These are phyloP conservation scores for Callospermophilus lateralis DNA, from an alignment of 2,113 vertebrate species.

Conservation along the genomic window DNA sequence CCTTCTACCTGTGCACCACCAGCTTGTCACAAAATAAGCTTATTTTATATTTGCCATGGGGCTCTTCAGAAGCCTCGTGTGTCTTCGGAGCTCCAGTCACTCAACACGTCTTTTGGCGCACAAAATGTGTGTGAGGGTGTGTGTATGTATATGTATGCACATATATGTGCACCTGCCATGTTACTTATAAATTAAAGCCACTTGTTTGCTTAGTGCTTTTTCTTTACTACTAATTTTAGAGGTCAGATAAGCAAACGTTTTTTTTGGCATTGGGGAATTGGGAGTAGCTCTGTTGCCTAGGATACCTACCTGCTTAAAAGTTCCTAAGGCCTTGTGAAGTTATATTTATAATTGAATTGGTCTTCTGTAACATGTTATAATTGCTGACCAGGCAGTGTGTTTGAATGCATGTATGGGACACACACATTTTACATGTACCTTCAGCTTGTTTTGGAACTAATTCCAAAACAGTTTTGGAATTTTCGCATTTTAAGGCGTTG, in stretches of 20 bases:
- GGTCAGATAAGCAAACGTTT: background rate
- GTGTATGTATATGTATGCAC: too few species aligned
- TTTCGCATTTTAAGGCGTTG: background rate
- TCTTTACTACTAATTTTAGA: too few species aligned
- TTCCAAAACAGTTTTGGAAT: background rate
- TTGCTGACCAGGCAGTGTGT: background rate
- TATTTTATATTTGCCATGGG: background rate
- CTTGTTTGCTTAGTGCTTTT: background rate
- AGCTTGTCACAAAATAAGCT: background rate
- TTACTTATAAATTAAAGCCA: background rate
- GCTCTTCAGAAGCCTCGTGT: background rate
- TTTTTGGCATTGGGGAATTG: background rate
- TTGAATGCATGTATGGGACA: background rate
- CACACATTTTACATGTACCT: background rate
- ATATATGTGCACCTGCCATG: background rate
- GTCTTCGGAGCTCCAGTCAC: background rate
- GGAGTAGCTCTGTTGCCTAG: background rate
- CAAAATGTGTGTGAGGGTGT: too few species aligned
- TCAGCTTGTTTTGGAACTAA: conserved; percentile 7
- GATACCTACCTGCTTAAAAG: background rate
- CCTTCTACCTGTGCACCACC: background rate
- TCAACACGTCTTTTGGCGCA: background rate
- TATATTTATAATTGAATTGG: background rate
- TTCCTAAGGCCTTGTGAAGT: background rate
- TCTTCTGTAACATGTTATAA: background rate